These are phyloP conservation scores for Manis crassicaudata DNA, from an alignment of 2,797 vertebrate species.

Conservation along the genomic window DNA sequence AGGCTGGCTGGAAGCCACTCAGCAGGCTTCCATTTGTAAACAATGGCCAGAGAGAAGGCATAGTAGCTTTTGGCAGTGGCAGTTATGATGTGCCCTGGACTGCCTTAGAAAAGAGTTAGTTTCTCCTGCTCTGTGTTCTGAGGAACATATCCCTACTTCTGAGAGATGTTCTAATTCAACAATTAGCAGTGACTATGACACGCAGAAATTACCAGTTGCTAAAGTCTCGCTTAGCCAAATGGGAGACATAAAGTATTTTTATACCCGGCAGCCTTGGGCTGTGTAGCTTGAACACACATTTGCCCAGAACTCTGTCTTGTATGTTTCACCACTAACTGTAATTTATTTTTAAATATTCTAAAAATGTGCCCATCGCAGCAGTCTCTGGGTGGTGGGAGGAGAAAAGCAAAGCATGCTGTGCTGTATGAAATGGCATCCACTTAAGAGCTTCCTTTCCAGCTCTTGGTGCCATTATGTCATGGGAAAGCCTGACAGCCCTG, in stretches of 20 bases:
- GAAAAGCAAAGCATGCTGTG: background rate
- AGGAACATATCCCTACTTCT: slow-evolving; percentile 58
- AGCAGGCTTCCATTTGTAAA: background rate
- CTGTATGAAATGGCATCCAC: background rate
- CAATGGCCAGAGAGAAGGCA: background rate
- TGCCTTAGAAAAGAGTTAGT: slow-evolving; percentile 19
- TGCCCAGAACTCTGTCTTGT: background rate
- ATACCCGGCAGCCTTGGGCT: background rate
- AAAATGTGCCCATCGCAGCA: slow-evolving; percentile 65
- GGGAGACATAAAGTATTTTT: slow-evolving; percentile 19
- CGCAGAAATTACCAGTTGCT: slow-evolving; percentile 70
- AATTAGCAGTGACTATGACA: slow-evolving; percentile 41
- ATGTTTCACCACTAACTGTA: slow-evolving; percentile 66
- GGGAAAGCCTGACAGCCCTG: background rate
- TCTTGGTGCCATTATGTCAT: background rate
- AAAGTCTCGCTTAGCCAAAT: slow-evolving; percentile 59
- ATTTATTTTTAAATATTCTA: slow-evolving; percentile 80
- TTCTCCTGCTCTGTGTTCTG: slow-evolving; percentile 50
- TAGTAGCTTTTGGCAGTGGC: background rate
- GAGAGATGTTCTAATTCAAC: slow-evolving; percentile 75
- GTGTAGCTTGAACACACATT: background rate
- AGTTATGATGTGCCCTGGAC: background rate
- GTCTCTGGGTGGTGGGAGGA: slow-evolving; percentile 49
- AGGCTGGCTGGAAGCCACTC: background rate
- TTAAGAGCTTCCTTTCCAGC: background rate